These are phyloP conservation scores for Cerastis rubricosa DNA, from an alignment of 2,888 invertebrate species.

Conservation along the genomic window DNA sequence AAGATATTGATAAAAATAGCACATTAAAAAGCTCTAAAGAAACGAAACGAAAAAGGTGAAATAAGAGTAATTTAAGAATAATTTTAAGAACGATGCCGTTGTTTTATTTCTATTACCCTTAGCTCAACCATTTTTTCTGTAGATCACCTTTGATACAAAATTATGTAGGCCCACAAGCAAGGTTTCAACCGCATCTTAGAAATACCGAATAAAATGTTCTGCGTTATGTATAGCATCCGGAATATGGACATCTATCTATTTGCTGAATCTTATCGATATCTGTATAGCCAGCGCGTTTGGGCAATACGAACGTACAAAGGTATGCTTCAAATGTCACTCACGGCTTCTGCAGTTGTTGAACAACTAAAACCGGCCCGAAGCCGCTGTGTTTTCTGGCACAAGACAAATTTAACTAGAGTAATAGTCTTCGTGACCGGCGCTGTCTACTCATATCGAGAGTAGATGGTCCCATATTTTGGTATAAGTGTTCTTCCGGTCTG, in stretches of 20 bases:
- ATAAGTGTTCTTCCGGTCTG: no score
- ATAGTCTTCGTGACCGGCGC: not conserved
- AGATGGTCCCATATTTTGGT: no score
- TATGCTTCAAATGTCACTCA: not conserved
- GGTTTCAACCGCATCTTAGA: not conserved
- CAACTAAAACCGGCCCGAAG: no score
- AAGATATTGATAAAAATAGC: conserved; percentile 70
- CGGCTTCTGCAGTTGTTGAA: no score
- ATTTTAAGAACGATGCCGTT: conserved; percentile 80
- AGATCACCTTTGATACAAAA: not conserved
- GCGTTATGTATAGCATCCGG: not conserved
- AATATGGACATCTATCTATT: not conserved
- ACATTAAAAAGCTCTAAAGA: conserved; percentile 65
- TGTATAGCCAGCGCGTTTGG: not conserved
- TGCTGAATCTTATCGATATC: not conserved
- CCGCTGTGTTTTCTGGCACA: not conserved
- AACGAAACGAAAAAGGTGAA: conserved; percentile 56
- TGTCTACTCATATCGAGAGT: no score
- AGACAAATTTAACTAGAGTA: not conserved
- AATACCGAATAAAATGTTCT: not conserved
- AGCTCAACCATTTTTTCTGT: not conserved
- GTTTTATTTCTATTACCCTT: conserved; percentile 79
- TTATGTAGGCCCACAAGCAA: not conserved
- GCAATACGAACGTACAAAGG: not conserved
- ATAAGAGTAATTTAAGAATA: conserved; percentile 83